These are phyloP conservation scores for Eupithecia vulgata DNA, from an alignment of 2,888 invertebrate species.

Conservation along the genomic window DNA sequence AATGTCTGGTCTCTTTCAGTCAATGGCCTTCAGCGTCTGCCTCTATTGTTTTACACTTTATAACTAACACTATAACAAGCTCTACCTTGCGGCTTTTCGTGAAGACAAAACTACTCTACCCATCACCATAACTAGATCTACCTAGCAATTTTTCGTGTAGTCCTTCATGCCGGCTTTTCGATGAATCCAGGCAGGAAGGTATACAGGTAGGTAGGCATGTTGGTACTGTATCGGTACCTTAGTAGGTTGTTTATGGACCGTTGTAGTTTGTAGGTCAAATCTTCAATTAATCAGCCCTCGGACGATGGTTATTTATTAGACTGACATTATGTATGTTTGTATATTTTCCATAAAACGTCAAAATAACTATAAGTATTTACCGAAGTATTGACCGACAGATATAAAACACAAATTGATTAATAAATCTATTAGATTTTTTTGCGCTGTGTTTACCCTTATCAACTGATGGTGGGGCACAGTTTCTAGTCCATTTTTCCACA, in stretches of 20 bases:
- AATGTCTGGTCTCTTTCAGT: slow-evolving; percentile 15
- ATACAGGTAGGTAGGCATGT: too few species aligned
- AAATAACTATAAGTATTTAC: too few species aligned
- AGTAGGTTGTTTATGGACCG: too few species aligned
- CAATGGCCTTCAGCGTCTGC: slow-evolving; percentile 1
- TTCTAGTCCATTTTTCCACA: not conserved
- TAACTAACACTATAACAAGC: not conserved
- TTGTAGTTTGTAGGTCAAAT: too few species aligned
- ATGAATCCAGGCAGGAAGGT: not conserved
- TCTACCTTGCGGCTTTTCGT: not conserved
- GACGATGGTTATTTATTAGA: too few species aligned
- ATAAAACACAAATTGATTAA: not conserved
- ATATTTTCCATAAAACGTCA: not conserved
- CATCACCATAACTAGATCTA: not conserved
- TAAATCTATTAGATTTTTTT: not conserved
- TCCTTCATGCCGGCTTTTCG: not conserved
- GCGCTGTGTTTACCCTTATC: not conserved
- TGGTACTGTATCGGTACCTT: too few species aligned
- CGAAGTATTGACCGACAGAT: too few species aligned
- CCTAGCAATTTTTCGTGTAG: not conserved
- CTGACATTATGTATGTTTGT: too few species aligned
- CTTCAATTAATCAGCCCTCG: too few species aligned
- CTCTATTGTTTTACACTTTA: not conserved
- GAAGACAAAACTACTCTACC: not conserved
- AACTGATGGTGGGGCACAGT: not conserved